Base-by-base conservation (phyloP, 1,140 invertebrate species). In the Papilio aristodemus region DNA sequence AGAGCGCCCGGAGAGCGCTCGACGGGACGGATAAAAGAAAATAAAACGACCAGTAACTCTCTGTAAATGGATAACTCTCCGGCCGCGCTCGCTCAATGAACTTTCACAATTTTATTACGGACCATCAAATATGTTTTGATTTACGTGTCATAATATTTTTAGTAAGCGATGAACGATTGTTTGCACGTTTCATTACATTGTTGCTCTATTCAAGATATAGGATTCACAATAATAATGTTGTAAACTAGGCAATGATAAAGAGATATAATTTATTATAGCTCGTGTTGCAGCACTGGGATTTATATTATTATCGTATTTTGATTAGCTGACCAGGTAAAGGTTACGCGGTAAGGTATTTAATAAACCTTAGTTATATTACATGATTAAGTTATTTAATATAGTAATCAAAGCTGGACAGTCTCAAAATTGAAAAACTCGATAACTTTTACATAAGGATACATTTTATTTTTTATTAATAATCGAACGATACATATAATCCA, bases 11-110 rank as follows among this genome's bases (percentile, higher is more conserved):
- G 80, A 82, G 79, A 87, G 81, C 79, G 83, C 81, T 85, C 79
- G 80, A 76, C 77, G 79, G 76, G 77, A 86, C 79, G 79, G 81
- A 79, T 84, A 88, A 89, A 90, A 83, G 83, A 87, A 85, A 89
- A 89, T 90, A 91, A 91, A 91, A 91, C 82, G 81, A 76, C 77
- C 75, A 83, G 75, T 87, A 88, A 88, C 83, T 87, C 83, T 81
- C 80, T 81, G 81, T 88, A 86, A 90, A 91, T 85, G 87, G 85
- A 87, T 89, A 88, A 86, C 86, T 89, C 83, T 79, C 77, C 78
- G 78, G 79, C 78, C 84, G 78, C 80, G 84, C 83, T 83, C 80
- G 72, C 80, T 79, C 80, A 83, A 81, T 86, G 81, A 86, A 86
- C 83, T 84, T 82, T 80, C 78, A 74, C 73, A 72, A 75, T 78